phyloP scores from a whole-genome alignment of 2,888 invertebrate genomes.

The Griposia aprilina region DNA sequence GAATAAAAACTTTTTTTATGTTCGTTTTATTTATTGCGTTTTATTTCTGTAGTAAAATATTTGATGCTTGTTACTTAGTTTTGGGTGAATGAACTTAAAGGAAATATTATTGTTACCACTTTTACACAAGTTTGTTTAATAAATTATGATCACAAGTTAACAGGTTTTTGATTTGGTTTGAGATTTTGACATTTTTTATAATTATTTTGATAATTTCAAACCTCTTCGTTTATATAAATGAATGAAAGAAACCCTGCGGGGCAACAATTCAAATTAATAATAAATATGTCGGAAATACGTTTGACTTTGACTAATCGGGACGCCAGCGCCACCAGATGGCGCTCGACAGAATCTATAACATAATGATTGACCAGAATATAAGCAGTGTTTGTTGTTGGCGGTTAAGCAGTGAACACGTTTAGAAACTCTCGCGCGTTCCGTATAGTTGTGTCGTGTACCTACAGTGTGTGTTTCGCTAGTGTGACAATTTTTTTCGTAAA shows the following conservation, averaged over 20 bases:
- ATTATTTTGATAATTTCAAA: not conserved
- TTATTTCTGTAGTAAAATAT: slow-evolving; percentile 8
- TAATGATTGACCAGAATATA: too few species aligned
- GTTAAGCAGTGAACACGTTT: too few species aligned
- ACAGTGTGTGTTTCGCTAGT: too few species aligned
- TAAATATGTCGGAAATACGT: too few species aligned
- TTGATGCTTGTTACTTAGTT: not conserved
- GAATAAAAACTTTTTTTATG: slow-evolving; percentile 37
- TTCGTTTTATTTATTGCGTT: slow-evolving; percentile 4
- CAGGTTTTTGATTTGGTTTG: not conserved
- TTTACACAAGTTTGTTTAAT: not conserved
- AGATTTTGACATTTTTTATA: not conserved
- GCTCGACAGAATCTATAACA: too few species aligned
- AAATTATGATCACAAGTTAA: not conserved
- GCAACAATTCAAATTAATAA: not conserved
- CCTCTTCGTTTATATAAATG: not conserved
- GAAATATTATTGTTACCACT: not conserved
- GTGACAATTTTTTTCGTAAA: too few species aligned
- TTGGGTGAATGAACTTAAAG: not conserved
- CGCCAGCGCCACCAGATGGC: too few species aligned
- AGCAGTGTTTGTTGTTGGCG: too few species aligned
- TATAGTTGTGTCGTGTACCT: too few species aligned
- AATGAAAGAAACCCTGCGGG: not conserved
- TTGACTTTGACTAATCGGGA: too few species aligned
- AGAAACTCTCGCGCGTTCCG: too few species aligned